Percentiles rank a stretch among this genome's conserved stretches.
phyloP scores from a whole-genome alignment of 2,797 vertebrate species.

The Squalus acanthias region DNA sequence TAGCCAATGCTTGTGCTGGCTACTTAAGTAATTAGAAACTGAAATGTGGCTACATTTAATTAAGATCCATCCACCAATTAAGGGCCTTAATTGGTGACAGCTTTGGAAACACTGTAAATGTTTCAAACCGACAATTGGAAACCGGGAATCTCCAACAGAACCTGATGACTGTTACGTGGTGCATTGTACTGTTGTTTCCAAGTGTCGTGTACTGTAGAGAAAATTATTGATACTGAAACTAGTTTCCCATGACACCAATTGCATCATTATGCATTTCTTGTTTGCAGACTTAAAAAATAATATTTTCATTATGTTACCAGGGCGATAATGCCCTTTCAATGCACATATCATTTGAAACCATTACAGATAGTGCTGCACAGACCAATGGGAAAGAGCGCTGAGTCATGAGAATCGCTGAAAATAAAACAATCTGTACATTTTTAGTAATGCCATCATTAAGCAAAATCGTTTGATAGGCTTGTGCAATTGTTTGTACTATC shows the following conservation, averaged over 20 bases:
- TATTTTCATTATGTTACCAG: background rate
- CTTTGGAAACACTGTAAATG: background rate
- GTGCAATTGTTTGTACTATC: background rate
- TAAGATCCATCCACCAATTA: background rate
- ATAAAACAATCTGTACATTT: conserved; percentile 1
- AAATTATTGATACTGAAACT: background rate
- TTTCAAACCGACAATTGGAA: background rate
- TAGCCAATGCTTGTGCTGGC: background rate
- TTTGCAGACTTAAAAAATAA: background rate
- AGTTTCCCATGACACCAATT: background rate
- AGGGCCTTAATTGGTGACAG: background rate
- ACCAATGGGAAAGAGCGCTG: background rate
- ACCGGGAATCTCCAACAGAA: background rate
- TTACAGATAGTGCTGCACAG: background rate
- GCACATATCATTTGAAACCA: background rate
- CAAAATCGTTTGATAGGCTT: background rate
- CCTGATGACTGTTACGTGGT: background rate
- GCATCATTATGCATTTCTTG: conserved; percentile 5
- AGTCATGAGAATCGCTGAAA: background rate
- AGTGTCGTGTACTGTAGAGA: background rate
- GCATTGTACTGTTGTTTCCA: background rate
- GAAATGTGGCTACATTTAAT: background rate
- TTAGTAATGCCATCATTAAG: conserved; percentile 3
- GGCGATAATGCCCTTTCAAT: background rate
- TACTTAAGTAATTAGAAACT: background rate